Base-by-base conservation (phyloP, 1,140 invertebrate genomes). In the Bemisia tabaci region DNA sequence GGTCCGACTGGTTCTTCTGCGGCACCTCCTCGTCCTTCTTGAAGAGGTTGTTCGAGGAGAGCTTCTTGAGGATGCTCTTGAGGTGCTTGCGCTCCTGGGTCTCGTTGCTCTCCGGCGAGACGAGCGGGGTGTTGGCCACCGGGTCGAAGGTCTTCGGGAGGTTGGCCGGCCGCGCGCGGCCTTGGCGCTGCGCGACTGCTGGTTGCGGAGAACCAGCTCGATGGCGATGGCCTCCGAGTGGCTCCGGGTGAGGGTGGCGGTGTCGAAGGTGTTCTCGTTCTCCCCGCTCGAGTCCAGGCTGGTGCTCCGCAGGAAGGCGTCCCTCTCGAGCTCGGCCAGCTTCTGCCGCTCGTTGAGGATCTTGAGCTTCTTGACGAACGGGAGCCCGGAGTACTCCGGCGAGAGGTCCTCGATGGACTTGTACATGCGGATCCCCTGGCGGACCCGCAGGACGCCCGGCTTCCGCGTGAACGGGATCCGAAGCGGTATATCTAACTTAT, bases 321-420 rank as follows among this genome's bases (percentile, higher is more conserved):
- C 86, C 70, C 83, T 84, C 73, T 92, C 87, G 26, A 92, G 75
- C 74, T 91, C 88, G 22, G 87, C 89, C 39, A 92, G 75, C 77
- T 92, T 92, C 74, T 93, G 90, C 21, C 90, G 80, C 77, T 93
- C 90, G 74, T 93, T 92, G 21, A 93, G 78, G 65, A 93, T 92
- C 79, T 92, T 92, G 58, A 93, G 75, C 70, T 91, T 90, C 77
- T 92, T 92, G 1, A 93, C 90, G 73, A 92, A 93, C 0, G 91
- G 90, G 62, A 93, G 74, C n/a, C 88, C 87, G 26, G 87, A 86
- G 70, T 92, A 92, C 74, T 93, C 90, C 0, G 90, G 90, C n/a
- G 89, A 91, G 17, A 93, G 76, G 74, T 93, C 90, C 72, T 92
- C 90, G 2, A 92, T 87, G 12, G 90, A 91, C 62, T 82, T 81